These are phyloP conservation scores for Stratiomys singularior DNA, from an alignment of 2,888 invertebrate genomes.

Conservation along the genomic window DNA sequence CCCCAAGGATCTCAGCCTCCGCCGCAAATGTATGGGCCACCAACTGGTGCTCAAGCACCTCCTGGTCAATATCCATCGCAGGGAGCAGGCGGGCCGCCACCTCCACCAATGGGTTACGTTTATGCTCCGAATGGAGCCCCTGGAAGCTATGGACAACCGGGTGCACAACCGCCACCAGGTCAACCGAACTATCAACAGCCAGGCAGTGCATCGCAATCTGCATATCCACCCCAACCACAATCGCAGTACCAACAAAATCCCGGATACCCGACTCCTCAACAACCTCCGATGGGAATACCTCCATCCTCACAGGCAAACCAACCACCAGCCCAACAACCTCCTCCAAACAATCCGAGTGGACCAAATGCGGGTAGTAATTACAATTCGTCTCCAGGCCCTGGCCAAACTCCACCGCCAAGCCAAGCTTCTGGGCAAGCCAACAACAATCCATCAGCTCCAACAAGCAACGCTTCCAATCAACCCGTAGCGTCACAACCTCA, in stretches of 20 bases:
- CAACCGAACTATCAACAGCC: constrained; percentile 65
- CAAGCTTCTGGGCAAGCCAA: constrained; percentile 32
- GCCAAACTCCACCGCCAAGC: constrained; percentile 62
- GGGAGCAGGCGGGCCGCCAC: constrained; percentile 62
- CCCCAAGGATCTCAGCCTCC: constrained; percentile 63
- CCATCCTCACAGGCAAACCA: constrained; percentile 55
- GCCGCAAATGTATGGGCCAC: constrained; percentile 64
- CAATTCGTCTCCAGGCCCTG: constrained; percentile 67
- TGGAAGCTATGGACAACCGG: constrained; percentile 57
- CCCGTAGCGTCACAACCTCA: constrained; percentile 57
- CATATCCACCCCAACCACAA: constrained; percentile 64
- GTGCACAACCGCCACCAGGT: constrained; percentile 59
- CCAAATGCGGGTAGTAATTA: constrained; percentile 63
- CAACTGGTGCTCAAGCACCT: constrained; percentile 65
- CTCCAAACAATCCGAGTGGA: constrained; percentile 49
- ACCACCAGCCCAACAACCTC: constrained; percentile 55
- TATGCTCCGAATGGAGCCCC: constrained; percentile 66
- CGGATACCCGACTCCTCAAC: constrained; percentile 61
- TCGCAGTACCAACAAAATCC: constrained; percentile 66
- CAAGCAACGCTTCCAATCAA: constrained; percentile 43
- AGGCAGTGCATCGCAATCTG: constrained; percentile 60
- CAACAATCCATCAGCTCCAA: constrained; percentile 46
- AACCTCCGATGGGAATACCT: constrained; percentile 58
- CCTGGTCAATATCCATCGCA: constrained; percentile 63
- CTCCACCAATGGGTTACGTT: constrained; percentile 66